phyloP scores from a whole-genome alignment of 2,888 invertebrate genomes.

The Spodoptera picta region DNA sequence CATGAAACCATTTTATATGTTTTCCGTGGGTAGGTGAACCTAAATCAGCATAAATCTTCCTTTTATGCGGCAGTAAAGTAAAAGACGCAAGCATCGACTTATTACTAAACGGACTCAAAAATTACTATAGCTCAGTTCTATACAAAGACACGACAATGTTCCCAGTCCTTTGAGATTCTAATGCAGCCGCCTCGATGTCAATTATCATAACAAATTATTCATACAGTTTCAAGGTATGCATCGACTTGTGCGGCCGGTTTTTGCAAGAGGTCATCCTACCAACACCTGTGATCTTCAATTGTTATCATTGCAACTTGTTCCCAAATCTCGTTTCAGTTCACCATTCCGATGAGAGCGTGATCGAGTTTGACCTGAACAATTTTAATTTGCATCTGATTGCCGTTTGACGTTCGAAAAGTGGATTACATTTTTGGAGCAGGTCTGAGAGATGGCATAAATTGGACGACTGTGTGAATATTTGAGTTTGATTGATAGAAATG shows the following conservation, averaged over 20 bases:
- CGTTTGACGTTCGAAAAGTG: slow-evolving; percentile 55
- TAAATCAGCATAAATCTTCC: slow-evolving; percentile 21
- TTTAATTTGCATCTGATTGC: slow-evolving; percentile 72
- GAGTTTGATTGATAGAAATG: slow-evolving; percentile 3
- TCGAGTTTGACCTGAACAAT: slow-evolving; percentile 75
- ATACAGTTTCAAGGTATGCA: slow-evolving; percentile 47
- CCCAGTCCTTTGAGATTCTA: slow-evolving; percentile 47
- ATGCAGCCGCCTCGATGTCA: slow-evolving; percentile 35
- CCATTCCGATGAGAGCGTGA: slow-evolving; percentile 81
- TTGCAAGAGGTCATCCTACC: slow-evolving; percentile 61
- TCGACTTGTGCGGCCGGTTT: slow-evolving; percentile 62
- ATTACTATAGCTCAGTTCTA: slow-evolving; percentile 21
- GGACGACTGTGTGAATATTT: slow-evolving; percentile 22
- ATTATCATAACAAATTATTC: slow-evolving; percentile 54
- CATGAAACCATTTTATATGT: slow-evolving; percentile 22
- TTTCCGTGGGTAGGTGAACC: slow-evolving; percentile 6
- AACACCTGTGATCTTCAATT: slow-evolving; percentile 77
- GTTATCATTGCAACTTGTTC: slow-evolving; percentile 72
- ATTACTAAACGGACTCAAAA: slow-evolving; percentile 25
- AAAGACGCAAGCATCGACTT: slow-evolving; percentile 24
- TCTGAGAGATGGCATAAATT: slow-evolving; percentile 47
- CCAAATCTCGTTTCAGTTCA: slow-evolving; percentile 71
- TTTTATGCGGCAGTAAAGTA: slow-evolving; percentile 28
- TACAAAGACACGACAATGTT: slow-evolving; percentile 29
- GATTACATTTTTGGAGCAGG: slow-evolving; percentile 41